Evolutionary conservation across 2,888 invertebrate species (phyloP).

Genomic region (Apodemia hepburni): DNA sequence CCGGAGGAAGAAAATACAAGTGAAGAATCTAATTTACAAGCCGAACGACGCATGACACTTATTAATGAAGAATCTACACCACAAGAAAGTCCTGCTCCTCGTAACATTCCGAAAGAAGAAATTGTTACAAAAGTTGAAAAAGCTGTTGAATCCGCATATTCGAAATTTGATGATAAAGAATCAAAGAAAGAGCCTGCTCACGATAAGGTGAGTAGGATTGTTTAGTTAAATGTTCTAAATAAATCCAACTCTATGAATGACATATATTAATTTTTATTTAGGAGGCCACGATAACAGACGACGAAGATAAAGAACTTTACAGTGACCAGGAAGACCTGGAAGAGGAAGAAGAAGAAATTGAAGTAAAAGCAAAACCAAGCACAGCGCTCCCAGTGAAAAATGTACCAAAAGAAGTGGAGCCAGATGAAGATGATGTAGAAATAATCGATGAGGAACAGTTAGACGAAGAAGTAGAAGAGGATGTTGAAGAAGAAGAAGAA

Average conservation of each 20-base stretch:
- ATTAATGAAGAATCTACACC: constrained; percentile 54
- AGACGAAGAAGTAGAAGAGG: constrained; percentile 69
- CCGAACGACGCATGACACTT: constrained; percentile 69
- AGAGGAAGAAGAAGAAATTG: constrained; percentile 53
- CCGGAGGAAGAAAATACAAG: constrained; percentile 47
- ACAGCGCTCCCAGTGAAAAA: not conserved
- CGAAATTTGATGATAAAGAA: constrained; percentile 7
- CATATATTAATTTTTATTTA: constrained; percentile 26
- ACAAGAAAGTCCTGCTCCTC: constrained; percentile 30
- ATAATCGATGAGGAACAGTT: constrained; percentile 71
- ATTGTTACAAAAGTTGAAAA: constrained; percentile 32
- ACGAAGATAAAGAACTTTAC: constrained; percentile 52
- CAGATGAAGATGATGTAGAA: constrained; percentile 66
- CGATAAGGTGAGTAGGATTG: constrained; percentile 1
- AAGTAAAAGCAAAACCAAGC: constrained; percentile 36
- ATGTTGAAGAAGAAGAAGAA: constrained; percentile 73
- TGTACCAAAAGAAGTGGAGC: constrained; percentile 34
- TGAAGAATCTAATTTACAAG: constrained; percentile 48
- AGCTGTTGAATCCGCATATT: constrained; percentile 1
- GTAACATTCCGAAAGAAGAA: constrained; percentile 44
- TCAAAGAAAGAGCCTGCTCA: not conserved
- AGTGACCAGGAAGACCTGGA: constrained; percentile 59
- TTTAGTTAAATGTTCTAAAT: not conserved
- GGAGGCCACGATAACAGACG: constrained; percentile 24
- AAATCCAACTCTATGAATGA: constrained; percentile 20